Evolutionary conservation across 1,140 invertebrate genomes (phyloP).

Genomic region (Drosophila chauvacae): DNA sequence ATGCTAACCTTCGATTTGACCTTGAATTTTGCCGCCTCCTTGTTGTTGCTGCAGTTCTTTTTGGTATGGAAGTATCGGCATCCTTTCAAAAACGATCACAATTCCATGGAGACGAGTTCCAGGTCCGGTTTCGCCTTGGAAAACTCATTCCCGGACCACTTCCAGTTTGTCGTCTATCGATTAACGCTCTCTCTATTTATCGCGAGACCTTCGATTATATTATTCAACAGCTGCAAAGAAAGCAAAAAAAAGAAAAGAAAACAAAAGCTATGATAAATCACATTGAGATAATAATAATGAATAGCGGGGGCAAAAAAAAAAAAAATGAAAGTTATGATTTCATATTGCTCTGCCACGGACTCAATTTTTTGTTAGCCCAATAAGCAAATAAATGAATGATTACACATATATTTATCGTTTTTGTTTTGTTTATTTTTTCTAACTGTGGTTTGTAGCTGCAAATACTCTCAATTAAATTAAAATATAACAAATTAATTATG

Average conservation of each 20-base stretch:
- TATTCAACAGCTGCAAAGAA: constrained; percentile 63
- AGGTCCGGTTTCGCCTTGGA: constrained; percentile 47
- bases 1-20: constrained; percentile 47
- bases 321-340: constrained; percentile 55
- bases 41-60: constrained; percentile 15
- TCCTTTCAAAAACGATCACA: constrained; percentile 40
- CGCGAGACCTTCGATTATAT: constrained; percentile 56
- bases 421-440: not conserved
- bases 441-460: constrained; percentile 1
- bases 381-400: constrained; percentile 32
- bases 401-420: constrained; percentile 17
- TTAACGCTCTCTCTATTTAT: constrained; percentile 13
- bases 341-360: constrained; percentile 19
- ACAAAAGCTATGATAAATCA: constrained; percentile 39
- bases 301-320: constrained; percentile 13
- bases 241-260: constrained; percentile 36
- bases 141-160: constrained; percentile 56
- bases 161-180: constrained; percentile 14
- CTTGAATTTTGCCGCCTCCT: constrained; percentile 39
- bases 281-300: constrained; percentile 22
- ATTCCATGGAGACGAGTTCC: constrained; percentile 59
- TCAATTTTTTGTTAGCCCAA: constrained; percentile 21
- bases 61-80: constrained; percentile 27
- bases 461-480: not conserved
- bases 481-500: constrained; percentile 6